Evolutionary conservation across 2,113 vertebrate species (phyloP).

Genomic region (Todiramphus chloris): DNA sequence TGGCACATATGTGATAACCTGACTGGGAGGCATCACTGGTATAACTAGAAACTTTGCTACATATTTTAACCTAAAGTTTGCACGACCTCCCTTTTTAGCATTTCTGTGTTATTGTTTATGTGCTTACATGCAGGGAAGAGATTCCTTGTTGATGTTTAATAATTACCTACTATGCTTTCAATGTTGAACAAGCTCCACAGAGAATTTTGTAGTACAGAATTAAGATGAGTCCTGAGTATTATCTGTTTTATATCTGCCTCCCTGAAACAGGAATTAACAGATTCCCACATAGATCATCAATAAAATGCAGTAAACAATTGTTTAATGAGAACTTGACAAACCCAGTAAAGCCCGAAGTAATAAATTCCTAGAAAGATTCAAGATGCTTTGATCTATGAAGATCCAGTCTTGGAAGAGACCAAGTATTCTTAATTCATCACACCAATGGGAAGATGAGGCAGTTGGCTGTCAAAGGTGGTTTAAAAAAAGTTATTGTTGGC

Average conservation of each 20-base stretch:
- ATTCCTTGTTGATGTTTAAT: not conserved
- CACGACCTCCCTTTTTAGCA: not conserved
- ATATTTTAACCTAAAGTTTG: not conserved
- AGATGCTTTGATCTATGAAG: not conserved
- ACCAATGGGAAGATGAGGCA: not conserved
- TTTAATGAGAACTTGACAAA: not conserved
- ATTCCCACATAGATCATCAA: not conserved
- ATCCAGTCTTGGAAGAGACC: not conserved
- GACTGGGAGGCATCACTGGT: not conserved
- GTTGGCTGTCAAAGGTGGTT: not conserved
- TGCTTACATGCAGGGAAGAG: not conserved
- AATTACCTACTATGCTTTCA: not conserved
- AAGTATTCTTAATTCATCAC: not conserved
- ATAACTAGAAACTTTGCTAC: not conserved
- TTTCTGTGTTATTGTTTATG: not conserved
- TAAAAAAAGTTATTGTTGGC: not conserved
- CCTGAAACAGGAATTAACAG: not conserved
- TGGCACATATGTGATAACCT: not conserved
- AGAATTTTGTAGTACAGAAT: not conserved
- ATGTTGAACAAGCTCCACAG: not conserved
- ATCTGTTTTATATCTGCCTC: not conserved
- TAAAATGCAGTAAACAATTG: not conserved
- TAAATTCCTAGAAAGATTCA: not conserved
- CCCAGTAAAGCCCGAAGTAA: not conserved
- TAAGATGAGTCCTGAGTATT: not conserved